Conservation (phyloP, 1,140 invertebrate species). For the Meloidogyne exigua region DNA sequence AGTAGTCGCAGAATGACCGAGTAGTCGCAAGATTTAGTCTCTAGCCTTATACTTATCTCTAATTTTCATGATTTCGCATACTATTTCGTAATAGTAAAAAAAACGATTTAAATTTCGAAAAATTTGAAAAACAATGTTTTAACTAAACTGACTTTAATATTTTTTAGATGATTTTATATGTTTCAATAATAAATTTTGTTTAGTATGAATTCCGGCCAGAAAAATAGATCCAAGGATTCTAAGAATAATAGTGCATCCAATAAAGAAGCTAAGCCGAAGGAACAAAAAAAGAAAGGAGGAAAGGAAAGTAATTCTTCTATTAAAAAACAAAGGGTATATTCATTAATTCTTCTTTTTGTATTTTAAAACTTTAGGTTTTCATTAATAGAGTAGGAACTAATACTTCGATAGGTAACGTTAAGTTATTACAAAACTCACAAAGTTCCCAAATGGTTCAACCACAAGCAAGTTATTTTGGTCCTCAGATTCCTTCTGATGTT, state of each 20-base stretch:
- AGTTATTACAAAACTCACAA: not conserved
- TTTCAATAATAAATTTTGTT: not conserved
- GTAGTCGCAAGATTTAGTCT: too few relatives aligned
- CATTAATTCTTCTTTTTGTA: not conserved
- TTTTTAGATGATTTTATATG: too few relatives aligned
- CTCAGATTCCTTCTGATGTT: constrained; percentile 17
- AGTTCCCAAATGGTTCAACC: not conserved
- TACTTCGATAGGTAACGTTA: not conserved
- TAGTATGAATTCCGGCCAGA: not conserved
- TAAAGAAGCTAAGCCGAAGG: not conserved
- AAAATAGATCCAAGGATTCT: not conserved
- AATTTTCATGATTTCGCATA: too few relatives aligned
- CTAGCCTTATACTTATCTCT: too few relatives aligned
- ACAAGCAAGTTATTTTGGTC: constrained; percentile 13
- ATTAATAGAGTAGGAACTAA: not conserved
- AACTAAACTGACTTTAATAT: too few relatives aligned
- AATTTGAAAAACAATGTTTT: too few relatives aligned
- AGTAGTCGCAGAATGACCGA: too few relatives aligned
- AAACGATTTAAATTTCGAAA: too few relatives aligned
- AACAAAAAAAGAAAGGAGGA: not conserved
- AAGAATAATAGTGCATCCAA: not conserved
- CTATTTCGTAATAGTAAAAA: too few relatives aligned
- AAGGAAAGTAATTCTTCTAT: not conserved
- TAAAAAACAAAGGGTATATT: not conserved
- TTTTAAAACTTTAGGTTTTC: not conserved